Base-by-base conservation (phyloP, 2,113 vertebrate species). In the Psittacus erithacus region DNA sequence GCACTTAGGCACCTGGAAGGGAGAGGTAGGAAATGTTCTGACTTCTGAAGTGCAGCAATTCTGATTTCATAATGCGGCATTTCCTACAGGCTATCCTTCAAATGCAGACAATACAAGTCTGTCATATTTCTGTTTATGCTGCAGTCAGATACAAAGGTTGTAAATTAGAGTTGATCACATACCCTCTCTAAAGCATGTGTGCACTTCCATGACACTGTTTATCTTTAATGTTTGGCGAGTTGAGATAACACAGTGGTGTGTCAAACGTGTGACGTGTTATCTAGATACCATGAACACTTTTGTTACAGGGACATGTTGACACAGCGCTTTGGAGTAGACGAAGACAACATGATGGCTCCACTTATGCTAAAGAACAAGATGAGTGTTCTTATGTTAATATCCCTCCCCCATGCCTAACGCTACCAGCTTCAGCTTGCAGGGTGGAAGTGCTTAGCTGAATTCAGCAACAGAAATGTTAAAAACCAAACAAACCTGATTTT, bases 341-440 rank as follows among this genome's bases (percentile, higher is more conserved):
- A 89, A 89, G 94, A 82, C 89, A 95, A 62, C 86, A 53, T 29
- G 89, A 95, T 95, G 94, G 77, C 87, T 96, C 91, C 94, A 95
- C 95, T 95, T 95, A 79, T 4, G n/a, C 74, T 46, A 20, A 96
- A 78, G 89, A 95, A 89, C 50, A 95, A 85, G 87, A 82, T 35
- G 86, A 95, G 86, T 87, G 91, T 33, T 71, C 64, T 76, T n/a
- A 29, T 35, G 57, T 55, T 52, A 84, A 68, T 31, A 28, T 24
- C 57, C 57, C 57, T 59, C 7, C 20, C 11, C 13, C 41, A 6
- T 5, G 46, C 13, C 31, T 53, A 60, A 52, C 2, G 9, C 33
- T 44, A 27, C 47, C 77, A 62, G 17, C 35, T 55, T 50, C 39
- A 76, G 46, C 23, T 84, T 18, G 4, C 28, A 59, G 41, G 10